Percentiles rank a stretch among this genome's conserved stretches.
These are phyloP conservation scores for Engraulis encrasicolus DNA, from an alignment of 2,113 vertebrate species.

Conservation along the genomic window DNA sequence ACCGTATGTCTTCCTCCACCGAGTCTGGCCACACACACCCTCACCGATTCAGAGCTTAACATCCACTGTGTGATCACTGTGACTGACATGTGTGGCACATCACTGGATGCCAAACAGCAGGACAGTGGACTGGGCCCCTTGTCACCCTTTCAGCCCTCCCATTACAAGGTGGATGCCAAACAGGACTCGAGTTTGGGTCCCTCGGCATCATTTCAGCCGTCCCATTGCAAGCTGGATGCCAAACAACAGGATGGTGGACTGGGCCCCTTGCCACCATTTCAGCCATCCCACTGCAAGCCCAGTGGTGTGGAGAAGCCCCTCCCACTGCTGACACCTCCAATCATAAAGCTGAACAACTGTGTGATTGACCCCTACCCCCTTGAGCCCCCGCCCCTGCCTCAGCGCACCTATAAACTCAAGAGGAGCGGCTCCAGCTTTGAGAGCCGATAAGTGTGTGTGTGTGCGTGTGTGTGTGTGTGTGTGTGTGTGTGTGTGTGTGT, in stretches of 20 bases:
- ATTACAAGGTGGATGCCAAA: too few relatives aligned
- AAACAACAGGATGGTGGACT: background rate
- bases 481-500: conserved; percentile 9
- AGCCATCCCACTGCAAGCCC: background rate
- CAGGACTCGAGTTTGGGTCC: too few relatives aligned
- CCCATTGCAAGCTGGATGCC: background rate
- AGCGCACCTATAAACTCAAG: background rate
- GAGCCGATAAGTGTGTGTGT: background rate
- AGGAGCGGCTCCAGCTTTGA: background rate
- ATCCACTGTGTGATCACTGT: conserved; percentile 47
- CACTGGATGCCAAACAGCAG: background rate
- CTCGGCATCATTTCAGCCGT: background rate
- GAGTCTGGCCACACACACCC: conserved; percentile 39
- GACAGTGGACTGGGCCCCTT: background rate
- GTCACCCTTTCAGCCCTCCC: background rate
- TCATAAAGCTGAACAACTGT: conserved; percentile 74
- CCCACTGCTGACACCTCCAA: conserved; percentile 62
- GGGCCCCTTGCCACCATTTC: background rate
- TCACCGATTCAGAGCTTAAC: conserved; percentile 51
- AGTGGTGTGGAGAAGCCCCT: background rate
- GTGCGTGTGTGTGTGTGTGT: background rate
- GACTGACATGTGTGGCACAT: conserved; percentile 29
- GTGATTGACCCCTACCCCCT: conserved; percentile 38
- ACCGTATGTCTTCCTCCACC: background rate
- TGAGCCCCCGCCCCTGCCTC: background rate